Evolutionary conservation across 2,113 vertebrate species (phyloP).

Genomic region (Melanocharis versteri): DNA sequence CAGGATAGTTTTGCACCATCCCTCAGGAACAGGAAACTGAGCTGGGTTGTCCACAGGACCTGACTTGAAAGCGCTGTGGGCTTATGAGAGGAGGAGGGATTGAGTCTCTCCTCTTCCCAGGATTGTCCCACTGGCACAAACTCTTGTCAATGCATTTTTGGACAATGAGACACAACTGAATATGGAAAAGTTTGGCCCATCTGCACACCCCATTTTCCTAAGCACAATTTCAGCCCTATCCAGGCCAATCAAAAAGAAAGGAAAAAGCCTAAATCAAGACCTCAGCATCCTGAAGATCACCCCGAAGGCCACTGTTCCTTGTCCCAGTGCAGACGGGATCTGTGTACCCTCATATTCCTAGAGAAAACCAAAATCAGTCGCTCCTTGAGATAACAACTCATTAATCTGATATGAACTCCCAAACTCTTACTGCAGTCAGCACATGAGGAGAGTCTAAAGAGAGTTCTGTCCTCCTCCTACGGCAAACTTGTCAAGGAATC

Average conservation of each 20-base stretch:
- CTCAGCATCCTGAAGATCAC: background rate
- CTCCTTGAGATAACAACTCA: background rate
- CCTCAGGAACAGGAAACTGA: background rate
- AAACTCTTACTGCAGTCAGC: background rate
- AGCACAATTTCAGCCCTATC: background rate
- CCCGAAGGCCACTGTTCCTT: background rate
- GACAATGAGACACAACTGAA: rapidly evolving
- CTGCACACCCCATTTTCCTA: background rate
- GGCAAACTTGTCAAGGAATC: background rate
- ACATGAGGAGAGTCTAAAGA: background rate
- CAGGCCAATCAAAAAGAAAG: background rate
- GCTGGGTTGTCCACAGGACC: background rate
- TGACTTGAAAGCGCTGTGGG: background rate
- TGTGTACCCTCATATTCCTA: background rate
- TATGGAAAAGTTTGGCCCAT: background rate
- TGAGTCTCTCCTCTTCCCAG: background rate
- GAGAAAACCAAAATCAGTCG: background rate
- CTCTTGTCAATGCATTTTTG: background rate
- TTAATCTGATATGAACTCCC: background rate
- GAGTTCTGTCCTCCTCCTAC: background rate
- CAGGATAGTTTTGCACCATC: background rate
- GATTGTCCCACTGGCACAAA: background rate
- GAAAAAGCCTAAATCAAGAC: background rate
- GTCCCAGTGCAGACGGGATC: background rate
- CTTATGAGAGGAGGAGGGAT: background rate